These are phyloP conservation scores for Tachina grossa DNA, from an alignment of 2,888 invertebrate species.

Conservation along the genomic window DNA sequence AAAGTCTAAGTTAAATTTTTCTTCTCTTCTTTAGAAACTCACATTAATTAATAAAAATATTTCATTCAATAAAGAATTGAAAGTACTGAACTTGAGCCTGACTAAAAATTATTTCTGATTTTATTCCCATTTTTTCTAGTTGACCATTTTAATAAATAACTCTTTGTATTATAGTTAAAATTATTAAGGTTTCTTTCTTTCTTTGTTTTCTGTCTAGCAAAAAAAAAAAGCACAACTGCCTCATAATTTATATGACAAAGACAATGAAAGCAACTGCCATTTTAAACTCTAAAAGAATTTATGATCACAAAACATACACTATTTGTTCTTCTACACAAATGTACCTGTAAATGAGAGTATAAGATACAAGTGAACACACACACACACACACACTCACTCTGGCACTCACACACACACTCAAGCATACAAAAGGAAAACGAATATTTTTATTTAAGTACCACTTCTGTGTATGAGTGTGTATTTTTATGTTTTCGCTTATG, in stretches of 20 bases:
- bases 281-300: slow-evolving; percentile 33
- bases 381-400: not conserved
- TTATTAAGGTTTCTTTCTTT: slow-evolving; percentile 13
- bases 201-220: not conserved
- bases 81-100: too few relatives aligned
- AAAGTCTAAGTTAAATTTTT: too few relatives aligned
- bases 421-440: not conserved
- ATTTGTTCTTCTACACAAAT: slow-evolving; percentile 7
- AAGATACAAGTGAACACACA: slow-evolving; percentile 15
- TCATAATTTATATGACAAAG: slow-evolving; percentile 64
- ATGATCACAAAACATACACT: not conserved
- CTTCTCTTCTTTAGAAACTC: too few relatives aligned
- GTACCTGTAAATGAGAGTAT: slow-evolving; percentile 36
- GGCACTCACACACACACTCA: not conserved
- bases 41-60: too few relatives aligned
- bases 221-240: slow-evolving; percentile 49
- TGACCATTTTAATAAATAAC: slow-evolving; percentile 26
- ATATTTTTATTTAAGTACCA: not conserved
- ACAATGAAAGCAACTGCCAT: slow-evolving; percentile 36
- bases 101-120: too few relatives aligned
- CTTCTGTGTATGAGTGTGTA: not conserved
- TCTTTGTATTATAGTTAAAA: slow-evolving; percentile 17
- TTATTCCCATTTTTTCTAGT: not conserved
- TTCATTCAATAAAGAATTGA: too few relatives aligned
- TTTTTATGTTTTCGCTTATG: not conserved